Base-by-base conservation (phyloP, 2,797 vertebrate genomes). In the Leptoclinus maculatus region DNA sequence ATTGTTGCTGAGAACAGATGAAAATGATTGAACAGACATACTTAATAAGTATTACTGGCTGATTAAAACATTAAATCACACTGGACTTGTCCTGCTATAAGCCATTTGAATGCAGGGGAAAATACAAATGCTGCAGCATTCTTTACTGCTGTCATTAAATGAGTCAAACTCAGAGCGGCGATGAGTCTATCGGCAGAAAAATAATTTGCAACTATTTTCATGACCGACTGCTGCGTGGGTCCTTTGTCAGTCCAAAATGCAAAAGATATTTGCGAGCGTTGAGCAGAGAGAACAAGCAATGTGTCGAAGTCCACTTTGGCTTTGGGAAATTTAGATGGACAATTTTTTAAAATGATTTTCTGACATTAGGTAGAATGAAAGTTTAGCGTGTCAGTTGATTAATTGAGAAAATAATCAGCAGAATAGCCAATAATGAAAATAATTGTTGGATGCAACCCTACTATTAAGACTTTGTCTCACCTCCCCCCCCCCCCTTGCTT, bases 1-100 rank as follows among this genome's bases (percentile, higher is more conserved):
- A 78, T 16, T 58, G 25, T 71, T 74, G 69, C 66, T 67, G 49
- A 68, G 43, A 58, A 75, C 54, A 63, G 32, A 60, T 29, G 14
- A 34, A 53, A n/a, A 38, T 32, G 36, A 60, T 39, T 10, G 0
- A 47, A 71, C 56, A 13, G 6, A 1, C 41, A 21, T 17, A 4
- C 9, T 36, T 19, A n/a, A 9, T 27, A 12, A 19, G 19, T 16
- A 45, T 17, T 2, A 47, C 39, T 59, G 41, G 27, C 14, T 68
- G 34, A 68, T n/a, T 16, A 43, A 38, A 59, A n/a, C 25, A 64
- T 39, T n/a, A 25, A 12, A 51, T 51, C 34, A 76, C 12, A 49
- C 36, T 58, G 39, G 21, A 66, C 49, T 68, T 38, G 49, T 62
- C 49, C 19, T 43, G 54, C n/a, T 39, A 69, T 49, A 41, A 17